Evolutionary conservation across 1,140 invertebrate genomes (phyloP).

Genomic region (Drosophila suzukii): DNA sequence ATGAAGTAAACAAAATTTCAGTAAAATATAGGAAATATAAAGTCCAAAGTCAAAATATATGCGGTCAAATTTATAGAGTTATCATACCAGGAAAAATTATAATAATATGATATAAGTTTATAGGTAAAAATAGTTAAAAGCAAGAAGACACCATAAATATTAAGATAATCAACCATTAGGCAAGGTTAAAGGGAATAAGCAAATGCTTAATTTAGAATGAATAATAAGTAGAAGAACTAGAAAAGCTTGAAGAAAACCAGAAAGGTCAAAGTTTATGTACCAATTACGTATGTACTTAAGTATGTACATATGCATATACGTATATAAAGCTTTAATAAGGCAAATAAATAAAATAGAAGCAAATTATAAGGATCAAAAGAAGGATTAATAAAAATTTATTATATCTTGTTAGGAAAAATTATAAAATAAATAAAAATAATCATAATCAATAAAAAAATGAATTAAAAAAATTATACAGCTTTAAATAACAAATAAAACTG

Average conservation of each 20-base stretch:
- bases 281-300: no score
- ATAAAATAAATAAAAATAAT: no score
- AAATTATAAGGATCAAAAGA: background rate
- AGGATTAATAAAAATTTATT: no score
- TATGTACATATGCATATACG: background rate
- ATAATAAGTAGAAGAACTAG: constrained; percentile 3
- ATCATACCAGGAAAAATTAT: background rate
- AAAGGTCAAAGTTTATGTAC: constrained; percentile 25
- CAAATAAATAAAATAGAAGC: background rate
- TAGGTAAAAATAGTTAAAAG: background rate
- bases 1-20: background rate
- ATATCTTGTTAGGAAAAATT: no score
- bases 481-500: no score
- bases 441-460: no score
- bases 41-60: background rate
- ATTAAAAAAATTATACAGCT: no score
- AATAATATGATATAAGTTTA: no score
- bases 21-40: background rate
- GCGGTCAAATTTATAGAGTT: background rate
- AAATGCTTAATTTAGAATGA: background rate
- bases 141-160: no score
- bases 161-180: background rate
- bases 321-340: constrained; percentile 4
- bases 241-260: constrained; percentile 9
- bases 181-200: constrained; percentile 21